Evolutionary conservation across 2,113 vertebrate species (phyloP).

Genomic region (Pelmatolapia mariae): DNA sequence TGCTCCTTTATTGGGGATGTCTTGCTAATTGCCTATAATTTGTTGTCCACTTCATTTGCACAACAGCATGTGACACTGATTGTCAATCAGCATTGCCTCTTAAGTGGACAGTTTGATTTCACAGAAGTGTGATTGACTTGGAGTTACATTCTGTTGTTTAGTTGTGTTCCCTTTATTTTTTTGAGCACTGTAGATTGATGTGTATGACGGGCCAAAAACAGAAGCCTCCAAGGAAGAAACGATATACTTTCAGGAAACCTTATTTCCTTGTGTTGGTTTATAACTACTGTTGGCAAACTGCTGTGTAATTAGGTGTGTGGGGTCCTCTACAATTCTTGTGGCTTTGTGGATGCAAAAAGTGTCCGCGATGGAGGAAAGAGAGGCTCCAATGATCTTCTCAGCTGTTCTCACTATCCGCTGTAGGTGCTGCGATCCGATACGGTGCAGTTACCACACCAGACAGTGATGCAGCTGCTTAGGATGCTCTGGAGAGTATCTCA

Average conservation of each 20-base stretch:
- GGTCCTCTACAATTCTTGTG: background rate
- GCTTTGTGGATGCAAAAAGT: background rate
- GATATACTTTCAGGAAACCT: background rate
- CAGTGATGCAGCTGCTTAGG: background rate
- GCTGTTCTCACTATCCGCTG: background rate
- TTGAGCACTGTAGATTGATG: background rate
- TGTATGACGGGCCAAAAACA: background rate
- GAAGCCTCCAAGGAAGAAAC: background rate
- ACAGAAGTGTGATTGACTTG: background rate
- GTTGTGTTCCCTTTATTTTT: background rate
- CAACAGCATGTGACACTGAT: background rate
- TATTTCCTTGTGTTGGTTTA: background rate
- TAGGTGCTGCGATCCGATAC: background rate
- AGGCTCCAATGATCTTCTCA: background rate
- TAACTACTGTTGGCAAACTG: background rate
- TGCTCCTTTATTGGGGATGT: no score
- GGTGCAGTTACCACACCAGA: background rate
- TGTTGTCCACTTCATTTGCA: background rate
- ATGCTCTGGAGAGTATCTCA: background rate
- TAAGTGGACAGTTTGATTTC: background rate
- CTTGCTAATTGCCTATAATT: background rate
- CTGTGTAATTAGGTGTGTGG: background rate
- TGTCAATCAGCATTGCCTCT: background rate
- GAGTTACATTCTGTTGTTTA: background rate
- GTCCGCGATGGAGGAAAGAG: background rate